Evolutionary conservation across 2,888 invertebrate genomes (phyloP).

Genomic region (Drosophila parthenogenetica): DNA sequence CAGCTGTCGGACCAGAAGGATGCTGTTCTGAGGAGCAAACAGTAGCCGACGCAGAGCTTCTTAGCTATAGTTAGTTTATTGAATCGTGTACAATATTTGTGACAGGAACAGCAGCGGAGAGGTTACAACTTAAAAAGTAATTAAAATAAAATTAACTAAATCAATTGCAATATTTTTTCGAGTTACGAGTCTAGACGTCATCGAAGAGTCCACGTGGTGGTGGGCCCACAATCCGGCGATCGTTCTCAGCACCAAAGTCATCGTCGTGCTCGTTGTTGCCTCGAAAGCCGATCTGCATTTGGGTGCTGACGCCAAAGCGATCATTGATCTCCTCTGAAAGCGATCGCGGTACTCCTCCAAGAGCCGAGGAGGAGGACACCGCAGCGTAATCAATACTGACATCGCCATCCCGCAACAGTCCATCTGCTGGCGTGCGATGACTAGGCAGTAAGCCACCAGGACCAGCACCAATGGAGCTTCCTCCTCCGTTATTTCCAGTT

Average conservation of each 20-base stretch:
- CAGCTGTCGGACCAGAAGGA: background rate
- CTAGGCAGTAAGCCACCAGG: conserved; percentile 24
- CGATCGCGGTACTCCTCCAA: conserved; percentile 83
- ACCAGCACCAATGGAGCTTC: background rate
- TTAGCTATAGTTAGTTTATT: conserved; percentile 31
- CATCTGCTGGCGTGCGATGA: conserved; percentile 85
- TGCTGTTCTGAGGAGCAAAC: too few relatives aligned
- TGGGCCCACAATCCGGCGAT: conserved; percentile 87
- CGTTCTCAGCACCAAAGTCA: conserved; percentile 82
- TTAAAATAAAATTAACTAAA: conserved; percentile 47
- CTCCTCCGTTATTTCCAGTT: conserved; percentile 8
- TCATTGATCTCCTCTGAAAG: conserved; percentile 87
- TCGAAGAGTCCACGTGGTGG: conserved; percentile 93
- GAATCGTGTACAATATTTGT: conserved; percentile 45
- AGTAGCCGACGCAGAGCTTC: too few relatives aligned
- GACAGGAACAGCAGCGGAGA: conserved; percentile 58
- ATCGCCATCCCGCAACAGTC: conserved; percentile 92
- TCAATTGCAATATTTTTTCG: conserved; percentile 32
- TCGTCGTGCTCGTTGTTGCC: conserved; percentile 68
- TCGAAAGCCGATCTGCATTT: conserved; percentile 85
- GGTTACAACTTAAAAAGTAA: conserved; percentile 36
- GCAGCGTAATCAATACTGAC: conserved; percentile 89
- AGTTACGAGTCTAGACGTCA: conserved; percentile 88
- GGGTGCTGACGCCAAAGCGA: conserved; percentile 89
- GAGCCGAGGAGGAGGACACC: conserved; percentile 84